Percentiles rank a stretch among this genome's conserved stretches.
These are phyloP conservation scores for Trichonephila clavata DNA, from an alignment of 1,140 invertebrate species.

Conservation along the genomic window DNA sequence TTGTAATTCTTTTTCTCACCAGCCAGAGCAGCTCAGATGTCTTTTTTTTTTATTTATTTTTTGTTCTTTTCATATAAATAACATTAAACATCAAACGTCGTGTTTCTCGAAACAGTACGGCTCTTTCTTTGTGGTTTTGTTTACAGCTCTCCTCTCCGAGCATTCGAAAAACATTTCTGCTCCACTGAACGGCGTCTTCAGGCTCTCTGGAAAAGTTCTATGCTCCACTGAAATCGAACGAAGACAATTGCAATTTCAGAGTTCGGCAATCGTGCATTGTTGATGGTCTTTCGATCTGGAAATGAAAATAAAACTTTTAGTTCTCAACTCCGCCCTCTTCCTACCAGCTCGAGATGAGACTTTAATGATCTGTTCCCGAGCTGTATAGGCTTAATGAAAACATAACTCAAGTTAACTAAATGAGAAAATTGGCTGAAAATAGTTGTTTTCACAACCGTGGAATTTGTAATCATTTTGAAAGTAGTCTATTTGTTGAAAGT, in stretches of 20 bases:
- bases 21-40: background rate
- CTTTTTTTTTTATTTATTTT: background rate
- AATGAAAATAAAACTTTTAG: conserved; percentile 5
- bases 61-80: conserved; percentile 15
- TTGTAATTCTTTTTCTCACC: conserved; percentile 44
- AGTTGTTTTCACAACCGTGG: too few species aligned
- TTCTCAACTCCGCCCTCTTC: background rate
- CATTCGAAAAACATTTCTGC: conserved; percentile 22
- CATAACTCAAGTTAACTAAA: too few species aligned
- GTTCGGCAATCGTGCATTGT: conserved; percentile 10
- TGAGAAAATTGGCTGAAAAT: too few species aligned
- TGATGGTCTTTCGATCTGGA: background rate
- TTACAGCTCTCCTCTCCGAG: background rate
- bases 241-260: conserved; percentile 52
- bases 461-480: too few species aligned
- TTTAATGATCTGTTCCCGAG: background rate
- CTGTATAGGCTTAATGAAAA: too few species aligned
- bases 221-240: conserved; percentile 28
- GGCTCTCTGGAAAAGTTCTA: background rate
- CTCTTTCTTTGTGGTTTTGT: background rate
- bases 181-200: conserved; percentile 11
- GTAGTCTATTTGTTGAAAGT: too few species aligned
- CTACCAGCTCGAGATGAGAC: background rate
- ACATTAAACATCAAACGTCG: background rate
- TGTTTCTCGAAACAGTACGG: background rate